Conservation (phyloP, 2,113 vertebrate species). For the Cichladusa arquata region DNA sequence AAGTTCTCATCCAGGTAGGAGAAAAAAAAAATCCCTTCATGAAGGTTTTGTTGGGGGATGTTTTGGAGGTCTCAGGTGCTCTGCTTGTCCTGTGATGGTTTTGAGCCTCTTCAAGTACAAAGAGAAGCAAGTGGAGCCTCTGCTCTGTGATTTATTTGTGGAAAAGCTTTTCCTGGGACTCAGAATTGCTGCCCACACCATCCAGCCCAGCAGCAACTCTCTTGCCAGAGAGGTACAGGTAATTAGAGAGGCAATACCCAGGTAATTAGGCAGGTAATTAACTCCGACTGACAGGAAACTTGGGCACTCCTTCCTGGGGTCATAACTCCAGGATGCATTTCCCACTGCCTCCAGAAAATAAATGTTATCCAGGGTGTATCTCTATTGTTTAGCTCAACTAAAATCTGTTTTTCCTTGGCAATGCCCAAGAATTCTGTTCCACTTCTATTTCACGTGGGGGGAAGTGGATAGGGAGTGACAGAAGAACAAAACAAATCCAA, state of each 20-base stretch:
- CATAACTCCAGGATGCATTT: not conserved
- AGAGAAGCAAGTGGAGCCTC: not conserved
- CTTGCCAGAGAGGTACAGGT: not conserved
- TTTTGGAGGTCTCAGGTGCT: not conserved
- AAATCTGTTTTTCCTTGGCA: not conserved
- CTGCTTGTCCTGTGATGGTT: not conserved
- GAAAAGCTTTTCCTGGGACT: not conserved
- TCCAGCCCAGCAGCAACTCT: not conserved
- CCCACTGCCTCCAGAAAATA: not conserved
- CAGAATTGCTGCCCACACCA: not conserved
- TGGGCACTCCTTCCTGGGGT: not conserved
- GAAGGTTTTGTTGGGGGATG: not conserved
- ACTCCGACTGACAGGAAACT: not conserved
- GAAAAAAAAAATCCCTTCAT: not conserved
- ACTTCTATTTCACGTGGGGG: not conserved
- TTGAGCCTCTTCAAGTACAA: not conserved
- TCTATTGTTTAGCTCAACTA: not conserved
- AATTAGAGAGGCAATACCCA: not conserved
- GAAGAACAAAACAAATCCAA: not conserved
- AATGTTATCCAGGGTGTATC: not conserved
- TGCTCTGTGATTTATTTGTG: rapidly evolving
- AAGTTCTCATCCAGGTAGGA: not conserved
- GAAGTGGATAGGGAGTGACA: not conserved
- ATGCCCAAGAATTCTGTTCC: not conserved
- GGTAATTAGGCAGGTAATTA: not conserved